Conservation (phyloP, 2,797 vertebrate genomes). For the Picus viridis region DNA sequence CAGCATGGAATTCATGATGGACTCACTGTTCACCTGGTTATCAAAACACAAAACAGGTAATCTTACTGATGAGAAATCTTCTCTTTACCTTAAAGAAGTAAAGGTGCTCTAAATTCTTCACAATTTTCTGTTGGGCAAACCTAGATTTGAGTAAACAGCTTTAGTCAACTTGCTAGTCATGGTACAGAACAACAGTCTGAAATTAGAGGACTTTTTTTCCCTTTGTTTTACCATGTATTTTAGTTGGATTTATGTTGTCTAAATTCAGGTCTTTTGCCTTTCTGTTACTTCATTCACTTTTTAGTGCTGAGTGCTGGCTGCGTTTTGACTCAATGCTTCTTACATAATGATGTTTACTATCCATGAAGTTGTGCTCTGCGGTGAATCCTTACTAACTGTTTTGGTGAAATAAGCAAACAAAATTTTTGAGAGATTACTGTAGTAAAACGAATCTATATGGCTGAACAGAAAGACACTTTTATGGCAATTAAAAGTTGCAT, state of each 20-base stretch:
- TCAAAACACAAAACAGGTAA: slow-evolving; percentile 87
- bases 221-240: neutral
- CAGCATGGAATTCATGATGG: slow-evolving; percentile 87
- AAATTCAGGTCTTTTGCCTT: neutral
- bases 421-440: neutral
- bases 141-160: neutral
- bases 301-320: neutral
- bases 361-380: neutral
- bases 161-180: neutral
- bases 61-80: neutral
- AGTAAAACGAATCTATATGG: neutral
- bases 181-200: neutral
- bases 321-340: neutral
- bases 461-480: neutral
- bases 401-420: neutral
- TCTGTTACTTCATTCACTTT: neutral
- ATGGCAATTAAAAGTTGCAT: neutral
- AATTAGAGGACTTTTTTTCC: neutral
- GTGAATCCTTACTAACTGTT: neutral
- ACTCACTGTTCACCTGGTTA: slow-evolving; percentile 86
- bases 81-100: neutral
- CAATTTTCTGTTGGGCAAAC: neutral
- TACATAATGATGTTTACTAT: neutral
- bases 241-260: neutral
- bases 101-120: neutral